Base-by-base conservation (phyloP, 1,140 invertebrate species). In the Procambarus clarkii region DNA sequence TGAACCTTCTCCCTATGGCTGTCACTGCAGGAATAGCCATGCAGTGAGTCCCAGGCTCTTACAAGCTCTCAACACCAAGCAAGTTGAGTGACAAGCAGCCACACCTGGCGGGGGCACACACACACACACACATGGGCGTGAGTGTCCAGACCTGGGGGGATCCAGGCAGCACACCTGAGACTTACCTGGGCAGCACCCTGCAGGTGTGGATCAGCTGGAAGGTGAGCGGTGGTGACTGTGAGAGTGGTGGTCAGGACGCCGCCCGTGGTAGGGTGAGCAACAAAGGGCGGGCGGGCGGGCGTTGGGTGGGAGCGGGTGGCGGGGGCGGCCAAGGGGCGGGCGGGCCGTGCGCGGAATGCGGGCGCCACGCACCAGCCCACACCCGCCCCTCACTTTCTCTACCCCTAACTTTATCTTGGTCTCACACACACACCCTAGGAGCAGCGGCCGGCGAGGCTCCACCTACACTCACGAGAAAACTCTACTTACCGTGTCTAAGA, bases 331-430 rank as follows among this genome's bases (percentile, higher is more conserved):
- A 48, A 34, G 69, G 54, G 88, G 81, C 58, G 80, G 88, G 88
- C 48, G 88, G 71, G 82, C 76, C 58, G 90, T 91, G 90, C 90
- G 90, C 90, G 90, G 90, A 91, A 91, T 91, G 90, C 90, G 90
- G 90, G 90, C 90, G 90, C 85, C 90, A 91, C 90, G 90, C 90
- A 91, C 69, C 74, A 76, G 13, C 79, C 69, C 74, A 71, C 81
- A 82, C 88, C 83, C 77, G 64, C 83, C 69, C 45, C 78, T 84
- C 24, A 86, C 90, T 91, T 83, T 91, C 90, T 87, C 90, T 79
- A 71, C 77, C 81, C 48, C 78, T 46, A 81, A 44, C 60, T 48
- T 50, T 50, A n/a, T 34, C 34, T 34, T 34, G 34, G 34, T 34
- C 54, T 46, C 69, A 2, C 21, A 9, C 24, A 54, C 18, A 46